phyloP scores from a whole-genome alignment of 1,140 invertebrate species.

The Nasonia vitripennis region DNA sequence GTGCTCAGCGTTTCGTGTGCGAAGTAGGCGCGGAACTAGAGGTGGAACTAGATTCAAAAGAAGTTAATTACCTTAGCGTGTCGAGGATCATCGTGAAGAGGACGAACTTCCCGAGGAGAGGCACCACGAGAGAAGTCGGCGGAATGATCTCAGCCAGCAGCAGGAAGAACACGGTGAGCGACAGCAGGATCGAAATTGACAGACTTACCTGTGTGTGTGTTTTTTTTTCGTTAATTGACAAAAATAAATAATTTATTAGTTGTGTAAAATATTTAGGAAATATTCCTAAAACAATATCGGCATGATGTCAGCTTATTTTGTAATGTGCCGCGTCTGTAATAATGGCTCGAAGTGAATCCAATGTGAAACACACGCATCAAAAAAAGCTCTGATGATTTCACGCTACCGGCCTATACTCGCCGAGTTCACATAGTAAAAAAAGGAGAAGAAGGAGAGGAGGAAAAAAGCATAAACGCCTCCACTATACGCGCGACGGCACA shows the following conservation, averaged over 20 bases:
- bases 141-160: conserved; percentile 98
- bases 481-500: not conserved
- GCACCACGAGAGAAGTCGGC: conserved; percentile 98
- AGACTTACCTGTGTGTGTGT: conserved; percentile 90
- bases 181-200: conserved; percentile 98
- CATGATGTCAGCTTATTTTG: not conserved
- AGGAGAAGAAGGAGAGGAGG: not conserved
- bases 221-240: conserved; percentile 23
- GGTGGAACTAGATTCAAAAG: not conserved
- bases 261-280: not conserved
- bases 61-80: conserved; percentile 86
- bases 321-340: too few relatives aligned
- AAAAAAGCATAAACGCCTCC: not conserved
- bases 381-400: not conserved
- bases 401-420: not conserved
- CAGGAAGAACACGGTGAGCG: conserved; percentile 99
- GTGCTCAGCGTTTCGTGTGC: too few relatives aligned
- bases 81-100: conserved; percentile 99
- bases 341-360: too few relatives aligned
- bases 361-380: not conserved
- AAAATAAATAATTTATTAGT: conserved; percentile 15
- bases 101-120: conserved; percentile 98
- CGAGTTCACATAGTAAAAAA: not conserved
- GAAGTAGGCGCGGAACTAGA: not conserved
- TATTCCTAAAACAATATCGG: not conserved